These are phyloP conservation scores for Clarias macrocephalus DNA, from an alignment of 2,113 vertebrate genomes.

Conservation along the genomic window DNA sequence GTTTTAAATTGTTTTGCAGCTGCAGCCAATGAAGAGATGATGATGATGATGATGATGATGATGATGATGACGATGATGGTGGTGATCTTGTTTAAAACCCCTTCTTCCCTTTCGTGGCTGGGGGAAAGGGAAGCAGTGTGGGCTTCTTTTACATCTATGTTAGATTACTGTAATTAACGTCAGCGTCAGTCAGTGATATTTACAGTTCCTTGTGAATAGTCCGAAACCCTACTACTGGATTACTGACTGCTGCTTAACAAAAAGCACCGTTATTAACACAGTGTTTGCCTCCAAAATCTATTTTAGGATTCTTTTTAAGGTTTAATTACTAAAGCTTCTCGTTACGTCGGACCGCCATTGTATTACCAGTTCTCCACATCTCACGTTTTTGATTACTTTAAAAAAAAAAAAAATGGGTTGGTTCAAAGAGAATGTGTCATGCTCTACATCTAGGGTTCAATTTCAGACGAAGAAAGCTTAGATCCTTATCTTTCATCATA, in stretches of 20 bases:
- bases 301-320: neutral
- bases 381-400: neutral
- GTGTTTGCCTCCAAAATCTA: neutral
- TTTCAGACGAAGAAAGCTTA: too few species aligned
- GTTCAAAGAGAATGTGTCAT: too few species aligned
- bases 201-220: neutral
- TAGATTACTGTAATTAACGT: neutral
- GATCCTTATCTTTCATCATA: too few species aligned
- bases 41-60: neutral
- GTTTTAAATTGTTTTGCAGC: neutral
- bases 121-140: neutral
- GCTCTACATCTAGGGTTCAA: too few species aligned
- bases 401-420: too few species aligned
- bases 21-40: neutral
- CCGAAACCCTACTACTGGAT: neutral
- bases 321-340: neutral
- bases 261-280: neutral
- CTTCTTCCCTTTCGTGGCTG: neutral
- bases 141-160: neutral
- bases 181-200: neutral
- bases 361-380: neutral
- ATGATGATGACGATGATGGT: neutral
- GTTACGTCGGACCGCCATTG: neutral
- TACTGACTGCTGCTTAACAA: constrained; percentile 3
- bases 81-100: neutral